phyloP scores from a whole-genome alignment of 2,797 vertebrate species.

The Falco cherrug region DNA sequence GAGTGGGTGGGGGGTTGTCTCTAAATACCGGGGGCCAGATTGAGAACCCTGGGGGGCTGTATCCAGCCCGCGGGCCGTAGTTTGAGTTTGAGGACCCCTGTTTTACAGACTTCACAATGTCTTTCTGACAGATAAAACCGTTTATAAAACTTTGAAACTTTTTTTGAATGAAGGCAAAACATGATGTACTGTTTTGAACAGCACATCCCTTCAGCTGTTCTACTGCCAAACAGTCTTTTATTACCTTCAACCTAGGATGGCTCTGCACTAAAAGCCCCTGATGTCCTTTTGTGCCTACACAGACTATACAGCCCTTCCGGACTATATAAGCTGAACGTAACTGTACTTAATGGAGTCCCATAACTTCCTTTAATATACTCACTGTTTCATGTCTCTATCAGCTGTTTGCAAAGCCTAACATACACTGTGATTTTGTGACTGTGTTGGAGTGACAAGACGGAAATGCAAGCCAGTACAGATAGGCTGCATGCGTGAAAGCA shows the following conservation, averaged over 20 bases:
- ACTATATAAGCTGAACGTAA: not conserved
- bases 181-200: not conserved
- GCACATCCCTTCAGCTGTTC: not conserved
- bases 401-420: not conserved
- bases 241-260: not conserved
- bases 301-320: not conserved
- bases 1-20: no score
- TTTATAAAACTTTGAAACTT: not conserved
- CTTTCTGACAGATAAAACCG: not conserved
- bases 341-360: no score
- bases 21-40: no score
- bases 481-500: rapidly evolving
- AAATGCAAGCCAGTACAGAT: not conserved
- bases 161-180: not conserved
- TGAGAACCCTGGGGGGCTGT: no score
- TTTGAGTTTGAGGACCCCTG: no score
- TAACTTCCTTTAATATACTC: rapidly evolving
- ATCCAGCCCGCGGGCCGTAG: no score
- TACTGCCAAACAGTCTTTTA: not conserved
- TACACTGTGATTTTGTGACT: not conserved
- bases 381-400: rapidly evolving
- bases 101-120: not conserved
- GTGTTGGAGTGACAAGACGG: not conserved
- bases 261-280: not conserved
- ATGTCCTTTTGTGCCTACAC: rapidly evolving